These are phyloP conservation scores for Dasyornis broadbenti DNA, from an alignment of 2,113 vertebrate species.

Conservation along the genomic window DNA sequence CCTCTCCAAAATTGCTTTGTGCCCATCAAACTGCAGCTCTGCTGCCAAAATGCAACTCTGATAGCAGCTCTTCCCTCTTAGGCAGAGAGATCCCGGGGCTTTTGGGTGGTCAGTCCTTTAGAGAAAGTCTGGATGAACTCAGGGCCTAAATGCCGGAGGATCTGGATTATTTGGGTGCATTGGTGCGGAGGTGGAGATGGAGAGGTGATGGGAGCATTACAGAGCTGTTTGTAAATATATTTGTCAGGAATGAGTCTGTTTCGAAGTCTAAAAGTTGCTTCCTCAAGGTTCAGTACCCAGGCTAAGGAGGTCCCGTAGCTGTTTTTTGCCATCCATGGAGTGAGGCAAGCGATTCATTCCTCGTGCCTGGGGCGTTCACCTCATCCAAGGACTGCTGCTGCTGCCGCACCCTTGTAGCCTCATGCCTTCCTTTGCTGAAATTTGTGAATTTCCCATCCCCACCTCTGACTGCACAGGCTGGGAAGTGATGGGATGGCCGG, in stretches of 20 bases:
- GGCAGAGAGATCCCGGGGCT: neutral
- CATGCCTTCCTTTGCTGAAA: fast-evolving
- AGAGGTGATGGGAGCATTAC: neutral
- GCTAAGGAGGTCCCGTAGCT: neutral
- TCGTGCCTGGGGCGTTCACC: neutral
- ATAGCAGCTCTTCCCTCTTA: neutral
- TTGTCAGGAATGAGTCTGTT: no score
- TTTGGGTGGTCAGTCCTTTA: neutral
- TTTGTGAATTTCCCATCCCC: neutral
- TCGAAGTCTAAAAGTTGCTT: neutral
- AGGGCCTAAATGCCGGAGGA: neutral
- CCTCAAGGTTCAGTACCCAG: neutral
- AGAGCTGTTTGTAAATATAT: neutral
- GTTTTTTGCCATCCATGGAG: fast-evolving
- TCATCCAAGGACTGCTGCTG: neutral
- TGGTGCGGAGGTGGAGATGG: no score
- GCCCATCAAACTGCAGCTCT: neutral
- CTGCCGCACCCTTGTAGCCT: neutral
- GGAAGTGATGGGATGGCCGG: neutral
- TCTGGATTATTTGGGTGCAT: neutral
- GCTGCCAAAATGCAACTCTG: neutral
- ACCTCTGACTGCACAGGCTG: neutral
- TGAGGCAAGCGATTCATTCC: neutral
- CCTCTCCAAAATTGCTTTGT: neutral
- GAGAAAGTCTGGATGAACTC: neutral